These are phyloP conservation scores for Coreoperca whiteheadi DNA, from an alignment of 2,113 vertebrate species.

Conservation along the genomic window DNA sequence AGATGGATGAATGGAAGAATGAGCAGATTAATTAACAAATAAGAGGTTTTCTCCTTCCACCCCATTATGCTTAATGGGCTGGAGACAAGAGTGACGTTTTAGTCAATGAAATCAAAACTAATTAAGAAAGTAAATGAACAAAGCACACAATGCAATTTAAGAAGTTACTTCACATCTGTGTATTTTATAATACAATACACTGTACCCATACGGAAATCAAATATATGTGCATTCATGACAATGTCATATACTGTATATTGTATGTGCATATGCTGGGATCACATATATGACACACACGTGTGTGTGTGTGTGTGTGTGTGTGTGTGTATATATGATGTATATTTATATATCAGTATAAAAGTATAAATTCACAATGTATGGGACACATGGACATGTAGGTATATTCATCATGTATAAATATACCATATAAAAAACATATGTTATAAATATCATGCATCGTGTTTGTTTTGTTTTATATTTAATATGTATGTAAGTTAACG, in stretches of 20 bases:
- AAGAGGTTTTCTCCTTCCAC: constrained; percentile 24
- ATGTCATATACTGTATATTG: not conserved
- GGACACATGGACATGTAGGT: no score
- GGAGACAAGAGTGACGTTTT: constrained; percentile 14
- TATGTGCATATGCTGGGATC: not conserved
- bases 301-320: no score
- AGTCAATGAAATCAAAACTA: constrained; percentile 25
- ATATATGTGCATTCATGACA: not conserved
- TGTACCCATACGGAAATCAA: not conserved
- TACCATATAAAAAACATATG: no score
- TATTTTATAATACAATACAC: not conserved
- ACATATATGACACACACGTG: not conserved
- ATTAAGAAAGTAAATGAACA: constrained; percentile 30
- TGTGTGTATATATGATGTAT: not conserved
- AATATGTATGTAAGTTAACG: no score
- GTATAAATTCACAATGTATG: not conserved
- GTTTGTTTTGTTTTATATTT: no score
- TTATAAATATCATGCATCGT: no score
- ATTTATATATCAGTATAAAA: not conserved
- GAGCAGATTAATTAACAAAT: constrained; percentile 41
- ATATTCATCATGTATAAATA: no score
- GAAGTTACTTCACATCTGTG: not conserved
- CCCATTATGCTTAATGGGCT: constrained; percentile 15
- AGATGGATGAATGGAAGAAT: constrained; percentile 10
- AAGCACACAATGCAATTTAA: constrained; percentile 11